phyloP scores from a whole-genome alignment of 2,797 vertebrate species.

The Schizopygopsis pylzovi region DNA sequence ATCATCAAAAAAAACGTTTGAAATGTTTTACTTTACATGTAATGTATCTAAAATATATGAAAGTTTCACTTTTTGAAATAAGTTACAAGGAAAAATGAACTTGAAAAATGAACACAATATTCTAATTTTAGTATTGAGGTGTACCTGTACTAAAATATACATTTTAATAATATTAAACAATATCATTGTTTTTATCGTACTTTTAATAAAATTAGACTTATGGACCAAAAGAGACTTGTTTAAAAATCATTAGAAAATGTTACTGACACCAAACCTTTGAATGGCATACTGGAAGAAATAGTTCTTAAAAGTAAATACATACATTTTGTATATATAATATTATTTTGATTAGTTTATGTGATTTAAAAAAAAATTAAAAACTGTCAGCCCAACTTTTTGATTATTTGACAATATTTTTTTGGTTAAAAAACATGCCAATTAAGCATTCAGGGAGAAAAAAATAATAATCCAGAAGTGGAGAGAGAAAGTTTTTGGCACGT shows the following conservation, averaged over 20 bases:
- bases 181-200: background rate
- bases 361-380: too few relatives aligned
- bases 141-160: background rate
- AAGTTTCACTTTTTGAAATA: too few relatives aligned
- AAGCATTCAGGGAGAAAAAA: background rate
- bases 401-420: background rate
- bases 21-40: too few relatives aligned
- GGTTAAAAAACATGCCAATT: background rate
- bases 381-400: background rate
- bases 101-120: too few relatives aligned
- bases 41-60: too few relatives aligned
- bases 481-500: background rate
- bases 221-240: background rate
- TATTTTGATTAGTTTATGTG: too few relatives aligned
- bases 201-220: background rate
- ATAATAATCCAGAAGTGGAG: background rate
- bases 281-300: background rate
- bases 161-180: background rate
- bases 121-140: too few relatives aligned
- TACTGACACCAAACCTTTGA: background rate
- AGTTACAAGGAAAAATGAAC: too few relatives aligned
- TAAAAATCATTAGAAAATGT: too few relatives aligned
- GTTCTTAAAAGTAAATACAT: background rate
- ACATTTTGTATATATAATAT: too few relatives aligned
- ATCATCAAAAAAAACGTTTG: too few relatives aligned